Evolutionary conservation across 1,140 invertebrate genomes (phyloP).

Genomic region (Brachionus koreanus): DNA sequence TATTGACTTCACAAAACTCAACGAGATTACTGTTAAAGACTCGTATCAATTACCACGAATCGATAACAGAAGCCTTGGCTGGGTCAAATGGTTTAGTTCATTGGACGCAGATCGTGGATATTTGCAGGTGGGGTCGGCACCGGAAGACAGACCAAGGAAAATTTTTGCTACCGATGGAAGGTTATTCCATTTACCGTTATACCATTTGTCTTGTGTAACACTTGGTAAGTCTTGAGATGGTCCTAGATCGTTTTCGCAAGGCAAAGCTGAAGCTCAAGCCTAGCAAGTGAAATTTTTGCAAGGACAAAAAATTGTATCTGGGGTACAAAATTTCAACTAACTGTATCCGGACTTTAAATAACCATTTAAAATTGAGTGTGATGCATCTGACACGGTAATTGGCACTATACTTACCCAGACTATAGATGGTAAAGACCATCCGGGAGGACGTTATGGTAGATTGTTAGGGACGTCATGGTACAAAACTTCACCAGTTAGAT

Average conservation of each 20-base stretch:
- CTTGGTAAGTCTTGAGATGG: constrained; percentile 47
- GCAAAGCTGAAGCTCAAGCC: constrained; percentile 48
- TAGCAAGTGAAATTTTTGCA: not conserved
- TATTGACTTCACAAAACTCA: too few relatives aligned
- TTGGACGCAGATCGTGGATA: constrained; percentile 29
- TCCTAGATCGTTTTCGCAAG: constrained; percentile 47
- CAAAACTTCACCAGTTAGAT: not conserved
- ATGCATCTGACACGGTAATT: not conserved
- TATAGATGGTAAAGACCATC: not conserved
- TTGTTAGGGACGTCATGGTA: too few relatives aligned
- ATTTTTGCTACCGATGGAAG: constrained; percentile 34
- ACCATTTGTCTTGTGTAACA: constrained; percentile 46
- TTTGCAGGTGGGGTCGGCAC: not conserved
- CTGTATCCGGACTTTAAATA: constrained; percentile 35
- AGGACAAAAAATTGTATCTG: constrained; percentile 19
- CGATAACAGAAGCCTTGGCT: not conserved
- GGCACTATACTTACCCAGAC: not conserved
- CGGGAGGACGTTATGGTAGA: not conserved
- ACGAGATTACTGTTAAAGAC: too few relatives aligned
- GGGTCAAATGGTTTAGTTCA: not conserved
- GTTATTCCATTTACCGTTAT: constrained; percentile 41
- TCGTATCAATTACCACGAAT: too few relatives aligned
- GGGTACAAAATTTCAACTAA: constrained; percentile 39
- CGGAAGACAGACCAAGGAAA: constrained; percentile 27
- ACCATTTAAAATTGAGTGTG: not conserved